Base-by-base conservation (phyloP, 2,113 vertebrate genomes). In the Rhabdornis inornatus region DNA sequence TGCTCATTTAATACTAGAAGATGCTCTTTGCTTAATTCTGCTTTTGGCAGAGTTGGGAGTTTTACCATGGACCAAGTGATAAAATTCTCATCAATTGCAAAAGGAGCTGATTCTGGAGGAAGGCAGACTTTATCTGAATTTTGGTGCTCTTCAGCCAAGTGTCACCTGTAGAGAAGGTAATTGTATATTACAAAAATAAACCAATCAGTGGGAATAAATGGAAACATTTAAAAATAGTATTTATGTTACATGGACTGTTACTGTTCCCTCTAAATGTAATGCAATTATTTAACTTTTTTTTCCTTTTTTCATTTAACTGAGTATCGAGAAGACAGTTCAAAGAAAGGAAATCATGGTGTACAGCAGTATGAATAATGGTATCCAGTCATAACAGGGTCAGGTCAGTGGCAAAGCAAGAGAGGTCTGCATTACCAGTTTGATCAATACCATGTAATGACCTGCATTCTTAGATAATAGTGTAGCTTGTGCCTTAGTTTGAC, bases 401-500 rank as follows among this genome's bases (percentile, higher is more conserved):
- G 76, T 79, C 60, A 56, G 53, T 69, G 66, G 59, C 84, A 63
- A 55, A 94, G 77, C 64, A 82, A 83, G 42, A 66, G 55, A 94
- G 63, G 30, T 92, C 64, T 89, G 69, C 40, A 4, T 64, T 79
- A 77, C 49, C 55, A 12, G 10, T 78, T 59, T 33, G 23, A 70
- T 35, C 75, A 24, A 47, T 55, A 16, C 45, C 66, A 25, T 77
- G 52, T 76, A 59, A 49, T 60, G 64, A 59, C 44, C 22, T 37
- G 42, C 69, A 17, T 92, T 89, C 75, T 68, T 72, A 40, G 65
- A 30, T 33, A 19, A 61, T 25, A 69, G 72, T 10, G 33, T 90
- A 94, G 89, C 45, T 90, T 60, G 76, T 94, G 94, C 95, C 91
- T 96, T 96, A 95, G 84, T 47, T 77, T 55, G 47, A 82, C 40